Percentiles rank a stretch among this genome's conserved stretches.
phyloP scores from a whole-genome alignment of 92 coral and sea anemone species.

The Porites cylindrica region DNA sequence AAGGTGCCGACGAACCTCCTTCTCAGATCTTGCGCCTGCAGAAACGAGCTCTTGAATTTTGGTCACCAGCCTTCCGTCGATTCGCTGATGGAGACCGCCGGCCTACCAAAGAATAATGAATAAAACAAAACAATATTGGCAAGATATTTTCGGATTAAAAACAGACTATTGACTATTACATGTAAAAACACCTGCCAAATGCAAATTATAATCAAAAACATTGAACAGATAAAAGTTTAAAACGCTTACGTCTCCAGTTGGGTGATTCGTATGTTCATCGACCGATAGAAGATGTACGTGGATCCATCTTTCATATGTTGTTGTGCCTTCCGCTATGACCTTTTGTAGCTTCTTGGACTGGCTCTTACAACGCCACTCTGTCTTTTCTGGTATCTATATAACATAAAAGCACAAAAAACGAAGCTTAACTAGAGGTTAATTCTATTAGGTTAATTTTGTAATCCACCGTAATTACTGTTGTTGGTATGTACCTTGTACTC shows the following conservation, averaged over 20 bases:
- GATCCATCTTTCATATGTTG: slow-evolving; percentile 47
- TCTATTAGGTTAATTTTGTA: slow-evolving; percentile 15
- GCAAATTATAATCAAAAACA: no score
- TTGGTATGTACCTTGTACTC: slow-evolving; percentile 35
- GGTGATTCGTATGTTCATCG: slow-evolving; percentile 45
- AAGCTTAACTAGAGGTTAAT: slow-evolving; percentile 16
- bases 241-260: slow-evolving; percentile 51
- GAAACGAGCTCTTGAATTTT: slow-evolving; percentile 66
- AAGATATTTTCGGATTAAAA: neutral
- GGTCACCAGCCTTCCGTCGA: slow-evolving; percentile 42
- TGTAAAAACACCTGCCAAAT: no score
- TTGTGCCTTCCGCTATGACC: slow-evolving; percentile 36
- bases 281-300: slow-evolving; percentile 47
- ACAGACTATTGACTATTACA: no score
- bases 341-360: slow-evolving; percentile 42
- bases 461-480: slow-evolving; percentile 14
- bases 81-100: slow-evolving; percentile 49
- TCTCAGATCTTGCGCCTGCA: slow-evolving; percentile 41
- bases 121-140: neutral
- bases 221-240: no score
- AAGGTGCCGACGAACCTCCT: slow-evolving; percentile 39
- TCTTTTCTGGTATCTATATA: slow-evolving; percentile 26
- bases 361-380: slow-evolving; percentile 31
- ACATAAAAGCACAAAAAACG: slow-evolving; percentile 15
- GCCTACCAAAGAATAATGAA: slow-evolving; percentile 42